Evolutionary conservation across 2,113 vertebrate species (phyloP).

Genomic region (Brachypteracias leptosomus): DNA sequence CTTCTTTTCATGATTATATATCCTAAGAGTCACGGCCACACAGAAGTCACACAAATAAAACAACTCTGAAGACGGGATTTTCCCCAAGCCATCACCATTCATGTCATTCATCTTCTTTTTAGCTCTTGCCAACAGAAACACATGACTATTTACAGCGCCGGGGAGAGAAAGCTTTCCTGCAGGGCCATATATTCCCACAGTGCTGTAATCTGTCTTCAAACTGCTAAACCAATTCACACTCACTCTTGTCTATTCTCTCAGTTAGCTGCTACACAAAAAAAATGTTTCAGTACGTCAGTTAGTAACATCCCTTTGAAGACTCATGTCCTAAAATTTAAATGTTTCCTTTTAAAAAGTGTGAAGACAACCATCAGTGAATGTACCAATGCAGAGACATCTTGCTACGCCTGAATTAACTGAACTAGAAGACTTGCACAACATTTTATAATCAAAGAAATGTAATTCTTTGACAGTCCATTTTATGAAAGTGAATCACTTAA

Average conservation of each 20-base stretch:
- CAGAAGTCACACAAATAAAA: conserved; percentile 26
- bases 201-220: conserved; percentile 30
- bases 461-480: background rate
- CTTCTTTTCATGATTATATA: background rate
- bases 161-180: conserved; percentile 6
- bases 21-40: background rate
- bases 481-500: background rate
- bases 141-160: background rate
- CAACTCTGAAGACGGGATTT: background rate
- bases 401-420: background rate
- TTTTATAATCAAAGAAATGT: background rate
- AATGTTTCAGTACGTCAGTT: background rate
- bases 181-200: background rate
- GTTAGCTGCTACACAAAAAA: background rate
- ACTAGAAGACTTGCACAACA: background rate
- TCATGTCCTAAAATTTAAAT: background rate
- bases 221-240: conserved; percentile 1
- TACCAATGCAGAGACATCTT: background rate
- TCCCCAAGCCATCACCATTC: background rate
- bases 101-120: background rate
- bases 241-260: background rate
- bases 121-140: background rate
- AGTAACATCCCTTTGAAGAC: background rate
- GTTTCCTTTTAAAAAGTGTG: background rate
- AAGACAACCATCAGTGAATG: background rate